A percentile compares a stretch with the other conserved stretches of the same genome.
phyloP scores from a whole-genome alignment of 2,888 invertebrate genomes.

The Nomada lathburiana region DNA sequence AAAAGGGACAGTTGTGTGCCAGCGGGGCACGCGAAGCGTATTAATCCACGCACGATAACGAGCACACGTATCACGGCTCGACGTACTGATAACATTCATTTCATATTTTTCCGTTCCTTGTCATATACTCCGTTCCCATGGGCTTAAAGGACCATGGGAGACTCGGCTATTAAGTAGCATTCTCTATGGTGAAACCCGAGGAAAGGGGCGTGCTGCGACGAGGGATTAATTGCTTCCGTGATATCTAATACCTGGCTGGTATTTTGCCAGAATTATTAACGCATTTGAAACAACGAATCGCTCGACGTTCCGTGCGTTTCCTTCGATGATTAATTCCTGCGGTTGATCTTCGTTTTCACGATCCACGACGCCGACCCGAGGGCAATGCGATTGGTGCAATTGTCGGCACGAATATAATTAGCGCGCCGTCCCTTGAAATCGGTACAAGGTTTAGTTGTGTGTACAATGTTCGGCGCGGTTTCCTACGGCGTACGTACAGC shows the following conservation, averaged over 20 bases:
- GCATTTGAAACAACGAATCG: too few relatives aligned
- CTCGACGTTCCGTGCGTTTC: too few relatives aligned
- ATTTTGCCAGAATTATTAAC: too few relatives aligned
- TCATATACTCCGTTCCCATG: not conserved
- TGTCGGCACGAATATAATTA: too few relatives aligned
- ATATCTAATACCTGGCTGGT: not conserved
- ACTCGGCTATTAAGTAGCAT: not conserved
- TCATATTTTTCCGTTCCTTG: not conserved
- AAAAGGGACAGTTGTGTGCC: slow-evolving; percentile 52
- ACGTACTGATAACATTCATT: slow-evolving; percentile 7
- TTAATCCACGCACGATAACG: not conserved
- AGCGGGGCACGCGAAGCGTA: slow-evolving; percentile 16
- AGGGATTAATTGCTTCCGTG: not conserved
- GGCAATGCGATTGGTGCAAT: too few relatives aligned
- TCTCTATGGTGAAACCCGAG: not conserved
- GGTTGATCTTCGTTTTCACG: too few relatives aligned
- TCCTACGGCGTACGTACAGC: not conserved
- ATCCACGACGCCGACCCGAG: too few relatives aligned
- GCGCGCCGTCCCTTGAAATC: too few relatives aligned
- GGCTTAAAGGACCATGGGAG: not conserved
- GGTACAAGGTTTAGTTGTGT: too few relatives aligned
- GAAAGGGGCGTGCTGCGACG: not conserved
- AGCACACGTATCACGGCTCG: not conserved
- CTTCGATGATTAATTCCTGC: too few relatives aligned
- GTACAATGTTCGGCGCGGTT: not conserved